Evolutionary conservation across 2,888 invertebrate genomes (phyloP).

Genomic region (Lasioglossum figueresi): DNA sequence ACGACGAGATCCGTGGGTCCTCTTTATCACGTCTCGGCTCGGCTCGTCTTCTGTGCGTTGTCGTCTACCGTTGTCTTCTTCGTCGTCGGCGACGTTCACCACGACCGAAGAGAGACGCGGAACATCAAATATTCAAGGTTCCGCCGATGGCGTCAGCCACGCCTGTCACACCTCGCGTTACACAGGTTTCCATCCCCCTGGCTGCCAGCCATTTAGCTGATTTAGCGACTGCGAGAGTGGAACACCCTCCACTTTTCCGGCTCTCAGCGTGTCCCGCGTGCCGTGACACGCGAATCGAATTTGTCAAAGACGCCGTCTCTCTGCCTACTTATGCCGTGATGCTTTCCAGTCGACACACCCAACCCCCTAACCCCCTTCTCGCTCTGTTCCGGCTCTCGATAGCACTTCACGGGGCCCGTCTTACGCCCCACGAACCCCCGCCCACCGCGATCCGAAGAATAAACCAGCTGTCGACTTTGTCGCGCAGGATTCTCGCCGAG

Average conservation of each 20-base stretch:
- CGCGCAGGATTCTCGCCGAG: not conserved
- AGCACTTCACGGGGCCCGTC: conserved; percentile 10
- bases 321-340: conserved; percentile 52
- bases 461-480: conserved; percentile 68
- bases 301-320: conserved; percentile 78
- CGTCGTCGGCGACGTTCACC: conserved; percentile 37
- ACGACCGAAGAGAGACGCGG: conserved; percentile 55
- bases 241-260: conserved; percentile 76
- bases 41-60: conserved; percentile 7
- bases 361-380: not conserved
- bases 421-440: conserved; percentile 22
- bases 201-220: conserved; percentile 76
- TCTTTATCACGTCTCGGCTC: conserved; percentile 40
- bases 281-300: conserved; percentile 82
- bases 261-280: conserved; percentile 76
- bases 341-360: conserved; percentile 16
- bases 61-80: not conserved
- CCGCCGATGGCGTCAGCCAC: conserved; percentile 73
- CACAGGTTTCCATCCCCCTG: conserved; percentile 69
- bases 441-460: conserved; percentile 49
- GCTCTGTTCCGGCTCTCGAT: conserved; percentile 35
- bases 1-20: conserved; percentile 50
- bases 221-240: conserved; percentile 73
- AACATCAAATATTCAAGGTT: conserved; percentile 75
- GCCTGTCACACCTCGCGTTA: conserved; percentile 75